Base-by-base conservation (phyloP, 2,888 invertebrate species). In the Gymnoscelis rufifasciata region DNA sequence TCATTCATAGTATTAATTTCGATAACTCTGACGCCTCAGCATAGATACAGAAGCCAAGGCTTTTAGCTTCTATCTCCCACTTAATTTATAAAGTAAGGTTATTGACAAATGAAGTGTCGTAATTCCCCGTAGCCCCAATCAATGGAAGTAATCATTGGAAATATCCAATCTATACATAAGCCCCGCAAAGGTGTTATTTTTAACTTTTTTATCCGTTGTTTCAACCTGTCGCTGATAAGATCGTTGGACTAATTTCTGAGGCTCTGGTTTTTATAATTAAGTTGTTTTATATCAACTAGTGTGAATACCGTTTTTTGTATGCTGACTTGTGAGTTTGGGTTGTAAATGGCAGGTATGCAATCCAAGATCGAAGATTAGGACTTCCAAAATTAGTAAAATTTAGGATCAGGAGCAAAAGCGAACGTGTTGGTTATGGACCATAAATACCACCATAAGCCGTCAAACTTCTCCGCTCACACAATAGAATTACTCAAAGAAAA, bases 1-100 rank as follows among this genome's bases (percentile, higher is more conserved):
- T 84, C 81, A 82, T 77, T 86, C 81, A 80, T 78, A 78, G 75
- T 68, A 83, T 84, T 83, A 81, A 77, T 78, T 79, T 80, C 62
- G 82, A 84, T 84, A 83, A 71, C 69, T 69, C 68, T 77, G 83
- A 83, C 83, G 77, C 83, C 83, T 78, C 60, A 51, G 56, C 54
- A 44, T 38, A 65, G 84, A 82, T 80, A 81, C 81, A 78, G 82
- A 75, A 83, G 82, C 71, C 72, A 66, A 83, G 73, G 83, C 3
- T 83, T 84, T 83, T 84, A 81, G 84, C 74, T 57, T 56, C 59
- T 83, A 83, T 84, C 84, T 71, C 50, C 54, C 58, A 64, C 74
- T 78, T 76, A 77, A 78, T 77, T 77, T 74, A 78, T 69, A 71
- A 60, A 56, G 60, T 60, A 59, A 66, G 60, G 54, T 66, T 66